phyloP scores from a whole-genome alignment of 1,140 invertebrate genomes.

The Scaptomyza pallida region DNA sequence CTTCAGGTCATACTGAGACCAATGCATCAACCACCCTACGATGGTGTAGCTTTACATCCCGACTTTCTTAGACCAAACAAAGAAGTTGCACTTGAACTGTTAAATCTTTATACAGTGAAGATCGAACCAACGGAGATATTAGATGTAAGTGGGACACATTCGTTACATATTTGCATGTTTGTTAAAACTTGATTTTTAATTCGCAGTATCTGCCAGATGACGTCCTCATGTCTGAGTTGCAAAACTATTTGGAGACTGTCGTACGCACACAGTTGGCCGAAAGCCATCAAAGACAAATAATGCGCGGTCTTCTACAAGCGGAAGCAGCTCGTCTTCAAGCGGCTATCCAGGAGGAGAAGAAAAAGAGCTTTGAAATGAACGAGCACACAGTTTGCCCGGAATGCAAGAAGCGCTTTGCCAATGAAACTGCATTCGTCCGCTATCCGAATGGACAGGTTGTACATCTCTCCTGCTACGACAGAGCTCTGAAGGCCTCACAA shows the following conservation, averaged over 20 bases:
- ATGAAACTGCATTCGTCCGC: constrained; percentile 95
- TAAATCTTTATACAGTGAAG: constrained; percentile 92
- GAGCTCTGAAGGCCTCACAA: constrained; percentile 31
- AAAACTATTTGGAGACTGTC: constrained; percentile 91
- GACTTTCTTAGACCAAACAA: constrained; percentile 88
- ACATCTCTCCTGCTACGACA: constrained; percentile 92
- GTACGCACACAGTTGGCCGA: constrained; percentile 90
- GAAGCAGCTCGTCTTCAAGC: constrained; percentile 93
- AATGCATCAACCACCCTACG: constrained; percentile 84
- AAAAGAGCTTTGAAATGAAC: constrained; percentile 91
- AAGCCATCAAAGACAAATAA: constrained; percentile 89
- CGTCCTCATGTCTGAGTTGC: constrained; percentile 89
- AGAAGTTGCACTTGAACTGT: constrained; percentile 90
- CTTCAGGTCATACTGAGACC: constrained; percentile 88
- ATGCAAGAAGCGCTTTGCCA: constrained; percentile 96
- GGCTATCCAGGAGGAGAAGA: constrained; percentile 91
- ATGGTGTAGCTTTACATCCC: constrained; percentile 86
- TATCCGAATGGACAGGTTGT: constrained; percentile 96
- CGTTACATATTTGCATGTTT: not conserved
- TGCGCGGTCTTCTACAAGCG: constrained; percentile 92
- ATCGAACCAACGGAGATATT: constrained; percentile 91
- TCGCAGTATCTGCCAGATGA: constrained; percentile 88
- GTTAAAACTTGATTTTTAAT: constrained; percentile 10
- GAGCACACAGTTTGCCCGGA: constrained; percentile 95
- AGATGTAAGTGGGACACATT: constrained; percentile 45